phyloP scores from a whole-genome alignment of 2,797 vertebrate species.

The Esox masquinongy region DNA sequence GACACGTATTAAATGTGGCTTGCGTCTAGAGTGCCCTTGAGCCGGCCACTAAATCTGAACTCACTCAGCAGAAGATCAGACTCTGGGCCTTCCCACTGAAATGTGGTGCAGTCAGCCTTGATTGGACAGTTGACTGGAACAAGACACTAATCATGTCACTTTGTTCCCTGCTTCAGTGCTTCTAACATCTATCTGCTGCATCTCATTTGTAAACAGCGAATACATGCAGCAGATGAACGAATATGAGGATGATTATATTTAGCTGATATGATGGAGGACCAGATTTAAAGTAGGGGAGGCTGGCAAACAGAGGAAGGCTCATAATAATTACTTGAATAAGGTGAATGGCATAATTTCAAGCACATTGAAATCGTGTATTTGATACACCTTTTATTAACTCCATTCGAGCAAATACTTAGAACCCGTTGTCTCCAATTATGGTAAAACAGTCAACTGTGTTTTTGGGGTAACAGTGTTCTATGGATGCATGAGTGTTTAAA shows the following conservation, averaged over 20 bases:
- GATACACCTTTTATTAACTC: too few relatives aligned
- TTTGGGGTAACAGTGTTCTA: not conserved
- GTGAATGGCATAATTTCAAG: not conserved
- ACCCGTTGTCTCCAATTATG: too few relatives aligned
- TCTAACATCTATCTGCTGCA: conserved; percentile 28
- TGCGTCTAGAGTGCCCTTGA: conserved; percentile 62
- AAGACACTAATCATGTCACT: conserved; percentile 51
- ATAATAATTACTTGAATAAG: too few relatives aligned
- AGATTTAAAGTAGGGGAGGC: too few relatives aligned
- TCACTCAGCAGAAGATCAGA: conserved; percentile 47
- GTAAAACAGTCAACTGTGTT: not conserved
- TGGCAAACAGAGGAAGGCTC: too few relatives aligned
- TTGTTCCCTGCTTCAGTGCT: conserved; percentile 49
- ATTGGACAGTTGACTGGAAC: conserved; percentile 50
- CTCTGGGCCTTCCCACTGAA: conserved; percentile 51
- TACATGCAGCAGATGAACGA: conserved; percentile 34
- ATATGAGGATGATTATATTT: conserved; percentile 10
- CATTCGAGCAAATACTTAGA: too few relatives aligned
- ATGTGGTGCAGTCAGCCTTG: conserved; percentile 52
- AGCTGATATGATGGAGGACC: conserved; percentile 25
- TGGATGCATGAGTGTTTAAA: conserved; percentile 47
- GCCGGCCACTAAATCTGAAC: conserved; percentile 49
- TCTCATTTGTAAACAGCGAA: conserved; percentile 12
- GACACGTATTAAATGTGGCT: conserved; percentile 45
- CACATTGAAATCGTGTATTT: too few relatives aligned